phyloP scores from a whole-genome alignment of 2,113 vertebrate species.

The Neotragus pygmaeus region DNA sequence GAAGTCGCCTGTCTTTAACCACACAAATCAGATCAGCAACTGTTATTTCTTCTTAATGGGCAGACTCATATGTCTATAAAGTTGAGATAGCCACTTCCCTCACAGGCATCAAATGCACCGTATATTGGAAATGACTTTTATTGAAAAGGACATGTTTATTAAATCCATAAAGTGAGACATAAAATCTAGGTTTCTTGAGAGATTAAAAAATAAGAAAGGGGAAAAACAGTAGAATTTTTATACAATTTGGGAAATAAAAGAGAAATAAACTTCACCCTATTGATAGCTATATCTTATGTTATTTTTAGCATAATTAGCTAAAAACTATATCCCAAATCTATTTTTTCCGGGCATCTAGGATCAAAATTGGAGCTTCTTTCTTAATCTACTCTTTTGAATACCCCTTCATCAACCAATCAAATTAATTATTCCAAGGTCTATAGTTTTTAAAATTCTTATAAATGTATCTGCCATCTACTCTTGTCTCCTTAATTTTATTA shows the following conservation, averaged over 20 bases:
- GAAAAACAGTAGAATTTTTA: neutral
- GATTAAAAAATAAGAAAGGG: neutral
- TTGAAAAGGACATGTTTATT: neutral
- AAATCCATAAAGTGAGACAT: neutral
- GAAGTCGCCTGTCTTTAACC: neutral
- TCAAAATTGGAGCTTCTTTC: neutral
- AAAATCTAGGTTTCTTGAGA: neutral
- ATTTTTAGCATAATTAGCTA: neutral
- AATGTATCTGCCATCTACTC: neutral
- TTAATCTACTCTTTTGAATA: neutral
- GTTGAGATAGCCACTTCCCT: neutral
- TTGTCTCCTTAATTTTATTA: neutral
- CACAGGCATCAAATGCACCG: neutral
- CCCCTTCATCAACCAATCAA: neutral
- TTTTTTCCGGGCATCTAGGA: neutral
- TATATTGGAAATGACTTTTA: neutral
- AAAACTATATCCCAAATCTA: neutral
- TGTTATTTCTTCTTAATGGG: neutral
- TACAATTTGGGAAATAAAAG: neutral
- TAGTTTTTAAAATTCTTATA: neutral
- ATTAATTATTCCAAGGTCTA: conserved; percentile 5
- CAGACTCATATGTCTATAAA: neutral
- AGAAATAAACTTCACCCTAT: neutral
- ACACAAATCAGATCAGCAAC: neutral
- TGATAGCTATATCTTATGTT: neutral